Percentiles rank a stretch among this genome's conserved stretches.
These are phyloP conservation scores for Serinus canaria DNA, from an alignment of 2,113 vertebrate genomes.

Conservation along the genomic window DNA sequence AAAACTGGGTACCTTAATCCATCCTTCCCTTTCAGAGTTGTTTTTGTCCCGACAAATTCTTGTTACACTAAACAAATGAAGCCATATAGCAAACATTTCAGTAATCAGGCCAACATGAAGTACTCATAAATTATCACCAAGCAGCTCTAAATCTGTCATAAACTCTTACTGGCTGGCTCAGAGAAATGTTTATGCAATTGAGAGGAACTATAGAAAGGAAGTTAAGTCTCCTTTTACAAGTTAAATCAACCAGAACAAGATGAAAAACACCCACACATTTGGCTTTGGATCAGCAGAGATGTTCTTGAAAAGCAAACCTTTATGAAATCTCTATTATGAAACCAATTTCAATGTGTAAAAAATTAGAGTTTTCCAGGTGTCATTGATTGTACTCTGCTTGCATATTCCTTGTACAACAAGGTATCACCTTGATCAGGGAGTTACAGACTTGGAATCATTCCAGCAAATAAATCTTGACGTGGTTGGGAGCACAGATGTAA, in stretches of 20 bases:
- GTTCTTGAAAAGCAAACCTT: constrained; percentile 26
- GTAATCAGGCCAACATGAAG: constrained; percentile 39
- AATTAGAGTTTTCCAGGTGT: not conserved
- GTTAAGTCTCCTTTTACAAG: constrained; percentile 26
- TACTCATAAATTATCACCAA: constrained; percentile 48
- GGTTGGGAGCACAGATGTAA: not conserved
- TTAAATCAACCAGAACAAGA: not conserved
- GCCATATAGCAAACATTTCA: not conserved
- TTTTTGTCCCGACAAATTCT: not conserved
- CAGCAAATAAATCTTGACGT: not conserved
- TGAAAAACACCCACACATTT: constrained; percentile 32
- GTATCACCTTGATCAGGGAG: not conserved
- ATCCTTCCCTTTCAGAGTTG: not conserved
- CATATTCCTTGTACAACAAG: not conserved
- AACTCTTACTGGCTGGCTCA: constrained; percentile 17
- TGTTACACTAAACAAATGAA: not conserved
- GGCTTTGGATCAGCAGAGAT: not conserved
- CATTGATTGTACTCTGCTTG: not conserved
- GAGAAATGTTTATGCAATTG: constrained; percentile 51
- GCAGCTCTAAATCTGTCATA: constrained; percentile 53
- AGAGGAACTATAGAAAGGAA: constrained; percentile 22
- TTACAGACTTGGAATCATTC: not conserved
- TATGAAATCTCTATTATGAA: constrained; percentile 6
- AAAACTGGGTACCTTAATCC: not conserved
- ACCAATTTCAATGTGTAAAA: not conserved